Evolutionary conservation across 2,797 vertebrate species (phyloP), one percentile per base, ranked within the genome.

Genomic region (Chromobotia macracanthus): DNA sequence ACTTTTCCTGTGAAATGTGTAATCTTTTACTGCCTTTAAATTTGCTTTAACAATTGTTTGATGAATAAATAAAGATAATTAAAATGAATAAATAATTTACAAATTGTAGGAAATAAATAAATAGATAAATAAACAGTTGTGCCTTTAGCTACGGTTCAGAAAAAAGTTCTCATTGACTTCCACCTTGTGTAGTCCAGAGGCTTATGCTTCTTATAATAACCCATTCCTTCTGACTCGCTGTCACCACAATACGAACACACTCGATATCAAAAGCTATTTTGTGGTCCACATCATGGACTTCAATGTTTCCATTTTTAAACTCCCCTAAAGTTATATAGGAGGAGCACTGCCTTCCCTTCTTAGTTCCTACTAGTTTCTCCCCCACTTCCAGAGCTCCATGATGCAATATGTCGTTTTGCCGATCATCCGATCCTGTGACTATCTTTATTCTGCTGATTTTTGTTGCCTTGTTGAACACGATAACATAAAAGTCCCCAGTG

Each of bases 131-230:
- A 64, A 77, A 84, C 72, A 3, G 69, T 88, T 87, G 82, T 84
- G 87, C 83, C 72, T 79, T 81, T 81, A 82, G 77, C 88, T 86
- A 85, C 55, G 85, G 50, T 85, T 77, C 44, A n/a, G n/a, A n/a
- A n/a, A n/a, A 73, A 77, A 86, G 80, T 88, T 86, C 83, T 92
- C 88, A 95, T 86, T 93, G 92, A 89, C 86, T 95, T 82, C 91
- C 84, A 80, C 89, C 88, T 86, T 96, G 96, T 90, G 93, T 95
- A 92, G 95, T 98, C 97, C 97, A 99, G 87, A 99, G 83, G 11
- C 96, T 96, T 90, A 99, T 96, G 81, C 96, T 97, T 72, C 95
- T 94, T 85, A 99, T 98, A 80, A 98, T 98, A 44, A 99, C 87
- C 97, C 97, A 99, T 85, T 99, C 97, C 84, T 96, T 97, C 90